Evolutionary conservation across 2,113 vertebrate genomes (phyloP).

Genomic region (Xerus inauris): DNA sequence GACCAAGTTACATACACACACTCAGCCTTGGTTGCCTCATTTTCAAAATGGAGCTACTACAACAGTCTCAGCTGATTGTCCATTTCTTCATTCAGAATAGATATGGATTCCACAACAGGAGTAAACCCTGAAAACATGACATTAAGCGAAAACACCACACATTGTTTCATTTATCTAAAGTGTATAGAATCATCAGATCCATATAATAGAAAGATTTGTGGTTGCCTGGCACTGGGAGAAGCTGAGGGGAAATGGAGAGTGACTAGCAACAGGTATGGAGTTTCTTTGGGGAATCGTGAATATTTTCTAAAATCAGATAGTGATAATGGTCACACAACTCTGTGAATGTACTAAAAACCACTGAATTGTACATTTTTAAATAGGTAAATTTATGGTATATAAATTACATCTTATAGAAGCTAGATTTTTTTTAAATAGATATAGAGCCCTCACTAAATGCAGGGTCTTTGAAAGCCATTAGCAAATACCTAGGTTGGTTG

Average conservation of each 20-base stretch:
- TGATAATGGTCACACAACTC: neutral
- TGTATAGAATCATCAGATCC: neutral
- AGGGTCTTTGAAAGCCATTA: neutral
- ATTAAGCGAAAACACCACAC: neutral
- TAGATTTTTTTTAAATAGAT: neutral
- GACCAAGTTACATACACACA: neutral
- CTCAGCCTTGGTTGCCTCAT: neutral
- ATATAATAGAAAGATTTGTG: neutral
- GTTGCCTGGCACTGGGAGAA: neutral
- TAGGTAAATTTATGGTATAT: neutral
- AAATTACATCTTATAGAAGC: neutral
- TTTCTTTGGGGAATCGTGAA: neutral
- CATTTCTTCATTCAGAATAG: neutral
- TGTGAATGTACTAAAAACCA: neutral
- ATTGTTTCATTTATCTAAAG: neutral
- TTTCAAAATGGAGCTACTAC: neutral
- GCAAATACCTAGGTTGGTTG: neutral
- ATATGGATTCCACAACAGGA: neutral
- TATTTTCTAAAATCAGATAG: neutral
- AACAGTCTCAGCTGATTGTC: neutral
- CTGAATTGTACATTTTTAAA: neutral
- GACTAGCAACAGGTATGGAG: too few relatives aligned
- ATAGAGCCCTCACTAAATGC: neutral
- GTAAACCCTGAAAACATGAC: neutral
- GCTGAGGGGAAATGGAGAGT: neutral